Evolutionary conservation across 2,113 vertebrate species (phyloP), one percentile per base, ranked within the genome.

Genomic region (Spizaetus ornatus): DNA sequence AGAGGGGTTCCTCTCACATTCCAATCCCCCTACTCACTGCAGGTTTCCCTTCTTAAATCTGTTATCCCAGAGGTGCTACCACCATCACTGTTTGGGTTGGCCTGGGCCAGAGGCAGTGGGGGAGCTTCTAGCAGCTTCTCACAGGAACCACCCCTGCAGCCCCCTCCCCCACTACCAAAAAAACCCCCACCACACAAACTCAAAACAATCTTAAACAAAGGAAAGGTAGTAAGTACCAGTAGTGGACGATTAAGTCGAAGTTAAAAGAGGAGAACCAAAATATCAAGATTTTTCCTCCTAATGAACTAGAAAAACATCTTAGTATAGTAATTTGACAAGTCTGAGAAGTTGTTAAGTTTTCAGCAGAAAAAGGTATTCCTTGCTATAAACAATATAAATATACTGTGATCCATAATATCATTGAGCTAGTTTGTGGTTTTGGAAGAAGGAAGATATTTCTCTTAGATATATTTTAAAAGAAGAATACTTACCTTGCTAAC

Each of bases 321-420:
- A 53, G 15, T 43, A 29, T 52, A 50, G 21, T 53, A 63, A 26
- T 73, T 59, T 40, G 38, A 59, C 62, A 85, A 29, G 43, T 59
- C 31, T 73, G 53, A 47, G n/a, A 77, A 73, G 29, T 34, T 18
- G 34, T 36, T 21, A 82, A 10, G 2, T 67, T 96, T 93, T 88
- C 58, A 59, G 21, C 40, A 74, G 62, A 31, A 84, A 58, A 81
- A 82, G 8, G 21, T 86, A 50, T 45, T 91, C 4, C 29, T 61
- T 70, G 25, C 48, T 40, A 6, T 69, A 36, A 78, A 59, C n/a
- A 85, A 2, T 67, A 31, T n/a, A 52, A 62, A 53, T 55, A 45
- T 17, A 29, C 23, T 0, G 1, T 55, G 25, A 72, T 23, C 9
- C 5, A 0, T 56, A 43, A 23, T 70, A 63, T 61, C 16, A 48